phyloP scores from a whole-genome alignment of 2,888 invertebrate genomes.

The Tipula vernalis region DNA sequence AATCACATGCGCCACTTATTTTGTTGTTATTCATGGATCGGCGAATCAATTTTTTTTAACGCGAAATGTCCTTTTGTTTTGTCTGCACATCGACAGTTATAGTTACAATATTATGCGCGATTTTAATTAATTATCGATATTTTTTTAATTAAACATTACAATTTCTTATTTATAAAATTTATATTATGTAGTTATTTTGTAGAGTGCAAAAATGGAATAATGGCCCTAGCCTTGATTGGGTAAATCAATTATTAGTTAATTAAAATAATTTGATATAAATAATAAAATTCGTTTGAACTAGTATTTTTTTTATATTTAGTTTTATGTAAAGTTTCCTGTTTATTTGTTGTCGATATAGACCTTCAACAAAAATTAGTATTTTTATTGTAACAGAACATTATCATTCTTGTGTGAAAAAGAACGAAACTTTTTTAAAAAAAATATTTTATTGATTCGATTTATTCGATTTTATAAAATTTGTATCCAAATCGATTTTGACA shows the following conservation, averaged over 20 bases:
- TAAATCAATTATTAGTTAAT: background rate
- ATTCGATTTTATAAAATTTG: too few species aligned
- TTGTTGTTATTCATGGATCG: background rate
- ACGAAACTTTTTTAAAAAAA: too few species aligned
- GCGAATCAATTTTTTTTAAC: background rate
- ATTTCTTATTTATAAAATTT: background rate
- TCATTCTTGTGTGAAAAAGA: too few species aligned
- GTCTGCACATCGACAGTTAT: background rate
- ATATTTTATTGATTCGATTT: too few species aligned
- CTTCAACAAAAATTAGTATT: background rate
- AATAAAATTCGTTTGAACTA: background rate
- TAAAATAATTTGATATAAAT: background rate
- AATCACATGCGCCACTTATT: background rate
- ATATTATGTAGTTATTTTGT: background rate
- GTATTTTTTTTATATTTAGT: background rate
- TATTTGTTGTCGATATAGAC: background rate
- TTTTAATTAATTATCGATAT: background rate
- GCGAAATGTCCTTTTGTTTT: background rate
- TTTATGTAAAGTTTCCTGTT: background rate
- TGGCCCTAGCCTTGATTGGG: background rate
- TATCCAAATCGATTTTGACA: too few species aligned
- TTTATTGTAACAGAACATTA: background rate
- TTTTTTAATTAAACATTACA: background rate
- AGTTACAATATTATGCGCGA: background rate
- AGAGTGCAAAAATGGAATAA: background rate